These are phyloP conservation scores for Osmoderma eremita DNA, from an alignment of 2,888 invertebrate genomes.

Conservation along the genomic window DNA sequence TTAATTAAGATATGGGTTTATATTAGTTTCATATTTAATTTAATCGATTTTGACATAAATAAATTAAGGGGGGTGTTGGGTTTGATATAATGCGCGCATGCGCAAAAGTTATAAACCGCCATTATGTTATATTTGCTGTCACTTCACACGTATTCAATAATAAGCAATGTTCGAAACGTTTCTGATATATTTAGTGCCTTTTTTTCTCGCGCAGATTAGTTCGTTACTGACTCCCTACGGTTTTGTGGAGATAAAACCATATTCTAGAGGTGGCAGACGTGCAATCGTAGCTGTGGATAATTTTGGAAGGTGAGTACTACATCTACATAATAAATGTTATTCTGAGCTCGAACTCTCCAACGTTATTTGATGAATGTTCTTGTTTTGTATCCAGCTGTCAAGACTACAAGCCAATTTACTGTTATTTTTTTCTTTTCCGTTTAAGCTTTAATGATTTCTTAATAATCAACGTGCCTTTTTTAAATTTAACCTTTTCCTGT, in stretches of 20 bases:
- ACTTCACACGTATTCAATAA: too few relatives aligned
- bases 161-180: too few relatives aligned
- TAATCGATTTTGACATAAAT: too few relatives aligned
- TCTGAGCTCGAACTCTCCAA: not conserved
- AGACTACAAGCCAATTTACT: constrained; percentile 8
- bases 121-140: too few relatives aligned
- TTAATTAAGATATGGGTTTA: too few relatives aligned
- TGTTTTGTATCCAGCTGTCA: constrained; percentile 5
- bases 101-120: too few relatives aligned
- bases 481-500: too few relatives aligned
- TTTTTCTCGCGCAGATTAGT: constrained; percentile 64
- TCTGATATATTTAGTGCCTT: constrained; percentile 2
- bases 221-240: constrained; percentile 70
- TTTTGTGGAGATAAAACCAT: constrained; percentile 71
- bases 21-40: too few relatives aligned
- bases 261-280: constrained; percentile 62
- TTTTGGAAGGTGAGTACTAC: constrained; percentile 66
- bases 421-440: not conserved
- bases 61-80: too few relatives aligned
- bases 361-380: constrained; percentile 6
- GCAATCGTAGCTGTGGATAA: constrained; percentile 73
- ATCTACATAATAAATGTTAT: not conserved
- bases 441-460: not conserved
- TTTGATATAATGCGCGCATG: too few relatives aligned
- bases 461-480: too few relatives aligned